Conservation (phyloP, 2,113 vertebrate genomes). For the Sardina pilchardus region DNA sequence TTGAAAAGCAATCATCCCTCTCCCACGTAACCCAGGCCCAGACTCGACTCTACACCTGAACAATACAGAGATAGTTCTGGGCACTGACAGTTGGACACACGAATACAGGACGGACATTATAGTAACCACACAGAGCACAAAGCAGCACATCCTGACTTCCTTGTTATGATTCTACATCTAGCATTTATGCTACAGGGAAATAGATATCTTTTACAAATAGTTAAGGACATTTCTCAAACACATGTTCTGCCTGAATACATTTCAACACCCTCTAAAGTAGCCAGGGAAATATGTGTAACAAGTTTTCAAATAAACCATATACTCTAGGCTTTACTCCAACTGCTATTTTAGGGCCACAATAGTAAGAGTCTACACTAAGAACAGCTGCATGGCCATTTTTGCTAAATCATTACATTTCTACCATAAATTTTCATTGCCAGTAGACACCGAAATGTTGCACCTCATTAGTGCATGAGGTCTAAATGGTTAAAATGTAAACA, state of each 20-base stretch:
- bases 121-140: constrained; percentile 38
- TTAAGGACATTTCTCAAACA: neutral
- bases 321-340: neutral
- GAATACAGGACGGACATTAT: constrained; percentile 41
- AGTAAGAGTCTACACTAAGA: neutral
- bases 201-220: neutral
- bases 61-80: constrained; percentile 42
- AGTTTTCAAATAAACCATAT: neutral
- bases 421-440: neutral
- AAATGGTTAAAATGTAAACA: constrained; percentile 17
- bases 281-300: neutral
- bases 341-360: neutral
- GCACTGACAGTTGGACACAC: neutral
- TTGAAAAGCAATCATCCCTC: neutral
- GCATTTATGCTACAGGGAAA: neutral
- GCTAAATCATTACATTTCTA: neutral
- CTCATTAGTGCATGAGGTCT: constrained; percentile 24
- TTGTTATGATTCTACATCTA: neutral
- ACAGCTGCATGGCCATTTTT: neutral
- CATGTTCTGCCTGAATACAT: neutral
- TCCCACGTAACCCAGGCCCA: constrained; percentile 35
- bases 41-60: constrained; percentile 37
- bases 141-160: neutral
- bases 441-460: constrained; percentile 37
- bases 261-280: neutral